Evolutionary conservation across 2,797 vertebrate genomes (phyloP).

Genomic region (Cryptoblepharus egeriae): DNA sequence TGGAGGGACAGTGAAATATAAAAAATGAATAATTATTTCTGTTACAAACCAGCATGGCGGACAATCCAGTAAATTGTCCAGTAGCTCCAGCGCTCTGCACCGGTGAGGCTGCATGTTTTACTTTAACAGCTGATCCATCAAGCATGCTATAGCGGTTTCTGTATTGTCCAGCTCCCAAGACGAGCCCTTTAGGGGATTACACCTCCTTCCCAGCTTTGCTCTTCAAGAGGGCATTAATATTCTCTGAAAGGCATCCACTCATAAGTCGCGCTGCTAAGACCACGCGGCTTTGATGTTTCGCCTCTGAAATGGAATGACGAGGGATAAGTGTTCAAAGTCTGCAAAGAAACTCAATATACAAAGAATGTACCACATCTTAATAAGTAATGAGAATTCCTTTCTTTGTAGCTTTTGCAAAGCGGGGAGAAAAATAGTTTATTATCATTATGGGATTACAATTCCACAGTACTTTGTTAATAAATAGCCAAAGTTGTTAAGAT

Average conservation of each 20-base stretch:
- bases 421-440: conserved; percentile 57
- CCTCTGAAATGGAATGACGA: conserved; percentile 47
- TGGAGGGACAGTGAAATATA: no score
- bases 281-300: conserved; percentile 50
- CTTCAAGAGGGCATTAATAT: conserved; percentile 59
- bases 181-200: conserved; percentile 41
- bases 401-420: conserved; percentile 59
- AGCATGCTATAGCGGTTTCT: neutral
- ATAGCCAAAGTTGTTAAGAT: conserved; percentile 60
- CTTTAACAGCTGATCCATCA: neutral
- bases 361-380: conserved; percentile 62
- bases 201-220: conserved; percentile 42
- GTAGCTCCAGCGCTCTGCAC: neutral
- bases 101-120: fast-evolving
- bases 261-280: conserved; percentile 53
- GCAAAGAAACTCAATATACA: conserved; percentile 53
- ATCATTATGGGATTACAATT: conserved; percentile 61
- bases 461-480: conserved; percentile 58
- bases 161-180: conserved; percentile 1
- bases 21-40: no score
- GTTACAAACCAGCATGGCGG: neutral
- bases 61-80: neutral
- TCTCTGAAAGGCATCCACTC: conserved; percentile 54
- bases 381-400: conserved; percentile 53
- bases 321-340: conserved; percentile 58